These are phyloP conservation scores for Cavia aperea DNA, from an alignment of 2,113 vertebrate species.

Conservation along the genomic window DNA sequence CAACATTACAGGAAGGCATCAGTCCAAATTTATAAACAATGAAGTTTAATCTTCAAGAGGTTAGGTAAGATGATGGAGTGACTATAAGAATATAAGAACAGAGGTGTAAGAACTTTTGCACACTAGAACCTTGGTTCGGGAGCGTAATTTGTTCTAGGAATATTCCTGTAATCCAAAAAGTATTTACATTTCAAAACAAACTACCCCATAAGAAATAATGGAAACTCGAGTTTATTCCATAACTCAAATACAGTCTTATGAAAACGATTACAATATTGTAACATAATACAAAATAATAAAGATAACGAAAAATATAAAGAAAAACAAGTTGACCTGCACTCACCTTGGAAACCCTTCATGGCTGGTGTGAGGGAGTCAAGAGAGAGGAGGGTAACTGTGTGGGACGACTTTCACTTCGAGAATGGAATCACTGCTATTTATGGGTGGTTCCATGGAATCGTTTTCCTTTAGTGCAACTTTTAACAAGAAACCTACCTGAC, in stretches of 20 bases:
- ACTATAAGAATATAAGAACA: background rate
- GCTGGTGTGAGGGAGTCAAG: background rate
- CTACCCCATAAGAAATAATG: background rate
- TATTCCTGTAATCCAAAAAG: background rate
- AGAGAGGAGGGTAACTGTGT: background rate
- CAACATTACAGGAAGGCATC: background rate
- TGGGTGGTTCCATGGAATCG: background rate
- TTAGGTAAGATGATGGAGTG: background rate
- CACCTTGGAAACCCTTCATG: background rate
- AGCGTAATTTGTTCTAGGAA: background rate
- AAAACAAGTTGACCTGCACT: background rate
- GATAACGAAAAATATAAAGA: background rate
- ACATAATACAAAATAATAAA: background rate
- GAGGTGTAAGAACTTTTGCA: background rate
- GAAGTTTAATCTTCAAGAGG: background rate
- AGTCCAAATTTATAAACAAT: background rate
- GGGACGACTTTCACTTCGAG: background rate
- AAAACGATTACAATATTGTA: background rate
- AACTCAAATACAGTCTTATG: background rate
- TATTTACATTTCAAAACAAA: background rate
- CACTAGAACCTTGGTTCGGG: background rate
- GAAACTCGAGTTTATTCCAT: background rate
- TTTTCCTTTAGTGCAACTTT: background rate
- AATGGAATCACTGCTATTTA: background rate
- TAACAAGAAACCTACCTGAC: background rate